Base-by-base conservation (phyloP, 1,140 invertebrate genomes). In the Phymastichus coffea region DNA sequence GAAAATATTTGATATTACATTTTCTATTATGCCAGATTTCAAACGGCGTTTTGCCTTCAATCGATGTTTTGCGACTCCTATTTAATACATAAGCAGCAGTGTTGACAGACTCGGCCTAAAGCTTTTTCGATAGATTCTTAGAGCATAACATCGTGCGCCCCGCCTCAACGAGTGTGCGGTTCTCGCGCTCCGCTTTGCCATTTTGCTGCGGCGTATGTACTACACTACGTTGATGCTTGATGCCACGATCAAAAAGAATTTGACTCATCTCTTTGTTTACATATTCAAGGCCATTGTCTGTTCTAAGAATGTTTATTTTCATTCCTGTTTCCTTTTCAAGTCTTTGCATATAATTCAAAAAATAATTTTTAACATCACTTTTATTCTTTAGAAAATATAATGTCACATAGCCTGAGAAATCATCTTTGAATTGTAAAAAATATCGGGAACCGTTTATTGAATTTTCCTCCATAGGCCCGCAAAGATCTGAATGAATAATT, bases 401-500 rank as follows among this genome's bases (percentile, higher is more conserved):
- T 1, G 14, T 61, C 14, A 70, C 59, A 49, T 67, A 78, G 17
- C 70, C 63, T 22, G 75, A 75, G 55, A 63, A 72, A 46, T 82
- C 74, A 64, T 82, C 79, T 38, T 78, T 81, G 4, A 81, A 65
- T 6, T 65, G 17, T 6, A 79, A 40, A 43, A 77, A 77, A 54
- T 76, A 80, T 47, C 65, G 63, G 0, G 66, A n/a, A 1, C 74
- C 70, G 12, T 68, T 66, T 17, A 75, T 22, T 1, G 76, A 80
- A n/a, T 46, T 49, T n/a, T 53, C 61, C 22, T 75, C 62, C 69
- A 83, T n/a, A n/a, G n/a, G n/a, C n/a, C n/a, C n/a, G n/a, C n/a
- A n/a, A n/a, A n/a, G n/a, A n/a, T n/a, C n/a, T 80, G 64, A 65
- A 63, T 80, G 75, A 33, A 82, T 72, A n/a, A 79, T 28, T 51